A percentile compares a stretch with the other conserved stretches of the same genome.
Evolutionary conservation across 2,797 vertebrate species (phyloP).

Genomic region (Parauchenoglanis ngamensis): DNA sequence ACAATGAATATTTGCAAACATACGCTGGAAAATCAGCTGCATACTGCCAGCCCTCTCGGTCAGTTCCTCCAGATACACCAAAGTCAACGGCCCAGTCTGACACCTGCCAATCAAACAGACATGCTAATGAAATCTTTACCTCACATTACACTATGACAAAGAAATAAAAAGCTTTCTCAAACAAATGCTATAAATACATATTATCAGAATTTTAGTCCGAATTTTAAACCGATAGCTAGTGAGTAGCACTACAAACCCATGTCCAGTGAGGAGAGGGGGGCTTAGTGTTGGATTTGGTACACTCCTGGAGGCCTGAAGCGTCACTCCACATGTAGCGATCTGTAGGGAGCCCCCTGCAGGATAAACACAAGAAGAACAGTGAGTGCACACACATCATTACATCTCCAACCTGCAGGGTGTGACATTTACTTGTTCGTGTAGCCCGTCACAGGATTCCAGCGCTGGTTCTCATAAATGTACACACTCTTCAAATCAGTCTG

Average conservation of each 20-base stretch:
- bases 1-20: slow-evolving; percentile 56
- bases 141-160: not conserved
- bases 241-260: slow-evolving; percentile 80
- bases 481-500: slow-evolving; percentile 91
- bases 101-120: slow-evolving; percentile 72
- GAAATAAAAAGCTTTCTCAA: not conserved
- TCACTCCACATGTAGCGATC: slow-evolving; percentile 99
- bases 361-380: slow-evolving; percentile 30
- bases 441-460: slow-evolving; percentile 95
- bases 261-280: slow-evolving; percentile 92
- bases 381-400: not conserved
- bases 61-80: slow-evolving; percentile 81
- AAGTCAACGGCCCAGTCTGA: slow-evolving; percentile 93
- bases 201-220: not conserved
- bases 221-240: not conserved
- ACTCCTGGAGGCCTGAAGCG: slow-evolving; percentile 88
- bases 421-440: slow-evolving; percentile 86
- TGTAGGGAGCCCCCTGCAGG: slow-evolving; percentile 88
- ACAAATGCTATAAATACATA: not conserved
- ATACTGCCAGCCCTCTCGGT: slow-evolving; percentile 95
- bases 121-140: not conserved
- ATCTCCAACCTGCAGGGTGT: not conserved
- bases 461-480: slow-evolving; percentile 96
- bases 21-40: slow-evolving; percentile 96
- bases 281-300: slow-evolving; percentile 88